Evolutionary conservation across 2,113 vertebrate genomes (phyloP).

Genomic region (Dipodomys merriami): DNA sequence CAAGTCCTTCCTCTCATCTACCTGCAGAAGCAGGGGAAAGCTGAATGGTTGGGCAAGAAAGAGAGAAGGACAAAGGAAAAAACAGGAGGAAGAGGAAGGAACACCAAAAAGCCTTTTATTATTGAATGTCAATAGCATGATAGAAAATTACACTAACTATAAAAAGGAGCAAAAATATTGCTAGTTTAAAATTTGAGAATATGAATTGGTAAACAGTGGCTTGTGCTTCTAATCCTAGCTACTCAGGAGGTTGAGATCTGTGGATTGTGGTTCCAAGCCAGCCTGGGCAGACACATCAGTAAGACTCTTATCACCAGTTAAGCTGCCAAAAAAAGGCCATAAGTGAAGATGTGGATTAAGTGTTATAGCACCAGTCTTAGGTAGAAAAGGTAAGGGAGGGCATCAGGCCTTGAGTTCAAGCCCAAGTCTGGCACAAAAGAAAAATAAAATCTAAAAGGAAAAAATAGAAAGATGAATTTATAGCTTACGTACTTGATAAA

Average conservation of each 20-base stretch:
- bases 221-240: no score
- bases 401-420: no score
- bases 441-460: background rate
- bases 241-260: no score
- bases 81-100: no score
- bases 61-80: background rate
- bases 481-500: background rate
- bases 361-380: no score
- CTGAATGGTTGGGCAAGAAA: background rate
- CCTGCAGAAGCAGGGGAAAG: background rate
- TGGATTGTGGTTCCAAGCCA: no score
- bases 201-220: no score
- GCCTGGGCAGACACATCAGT: background rate
- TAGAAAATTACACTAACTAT: background rate
- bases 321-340: no score
- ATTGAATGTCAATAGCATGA: background rate
- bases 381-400: no score
- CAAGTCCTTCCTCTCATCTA: rapidly evolving
- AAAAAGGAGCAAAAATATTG: background rate
- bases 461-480: background rate
- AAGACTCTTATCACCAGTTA: background rate
- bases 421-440: no score
- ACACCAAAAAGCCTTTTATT: background rate
- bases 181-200: background rate
- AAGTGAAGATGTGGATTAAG: no score